These are phyloP conservation scores for Crossaster papposus DNA, from an alignment of 53 echinoderm and acorn worm genomes.

Conservation along the genomic window DNA sequence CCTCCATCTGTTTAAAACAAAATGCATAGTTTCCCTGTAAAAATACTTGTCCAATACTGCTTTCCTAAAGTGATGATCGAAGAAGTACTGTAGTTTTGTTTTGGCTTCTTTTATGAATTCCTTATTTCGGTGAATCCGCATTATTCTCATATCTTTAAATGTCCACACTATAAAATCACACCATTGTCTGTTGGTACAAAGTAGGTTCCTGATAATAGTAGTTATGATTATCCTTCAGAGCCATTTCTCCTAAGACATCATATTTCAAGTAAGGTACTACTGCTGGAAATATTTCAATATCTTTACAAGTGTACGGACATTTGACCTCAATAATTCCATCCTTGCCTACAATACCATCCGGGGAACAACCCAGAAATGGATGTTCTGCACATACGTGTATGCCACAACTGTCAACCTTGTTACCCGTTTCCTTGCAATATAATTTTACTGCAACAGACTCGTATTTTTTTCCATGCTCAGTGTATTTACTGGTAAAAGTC, in stretches of 20 bases:
- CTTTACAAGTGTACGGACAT: constrained; percentile 34
- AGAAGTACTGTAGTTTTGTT: constrained; percentile 31
- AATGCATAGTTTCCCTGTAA: constrained; percentile 23
- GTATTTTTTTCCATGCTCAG: constrained; percentile 12
- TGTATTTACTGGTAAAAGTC: constrained; percentile 8
- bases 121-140: constrained; percentile 20
- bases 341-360: constrained; percentile 5
- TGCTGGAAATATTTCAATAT: constrained; percentile 12
- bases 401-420: constrained; percentile 16
- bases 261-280: constrained; percentile 7
- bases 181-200: constrained; percentile 26
- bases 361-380: constrained; percentile 16
- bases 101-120: constrained; percentile 12
- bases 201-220: constrained; percentile 24
- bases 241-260: neutral
- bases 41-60: constrained; percentile 22
- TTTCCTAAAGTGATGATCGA: constrained; percentile 37
- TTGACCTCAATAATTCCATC: constrained; percentile 30
- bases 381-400: neutral
- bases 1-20: constrained; percentile 22
- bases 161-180: constrained; percentile 39
- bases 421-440: constrained; percentile 12
- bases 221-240: constrained; percentile 32
- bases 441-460: constrained; percentile 20
- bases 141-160: constrained; percentile 27